Base-by-base conservation (phyloP, 1,140 invertebrate genomes). In the Pachypsylla venusta region DNA sequence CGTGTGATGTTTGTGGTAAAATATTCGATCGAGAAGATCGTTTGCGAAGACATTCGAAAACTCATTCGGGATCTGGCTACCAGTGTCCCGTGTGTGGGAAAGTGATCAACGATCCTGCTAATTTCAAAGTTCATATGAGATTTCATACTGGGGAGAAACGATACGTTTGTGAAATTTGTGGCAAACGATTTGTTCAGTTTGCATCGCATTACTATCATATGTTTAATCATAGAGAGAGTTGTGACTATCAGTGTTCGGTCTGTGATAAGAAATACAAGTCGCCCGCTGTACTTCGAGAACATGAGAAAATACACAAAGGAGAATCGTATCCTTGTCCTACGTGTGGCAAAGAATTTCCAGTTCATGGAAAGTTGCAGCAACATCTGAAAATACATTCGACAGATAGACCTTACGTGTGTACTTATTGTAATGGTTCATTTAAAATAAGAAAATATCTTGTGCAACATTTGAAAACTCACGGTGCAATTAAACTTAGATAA, bases 341-440 rank as follows among this genome's bases (percentile, higher is more conserved):
- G 7, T 48, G 42, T 19, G 42, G 42, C 22, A 48, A 16, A 3
- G 22, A n/a, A 57, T 61, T 59, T 61, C 62, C 55, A 10, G 42
- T 59, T n/a, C 27, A 54, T 53, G 57, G 53, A 35, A 54, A 53
- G 56, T 58, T 64, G n/a, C 61, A 83, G 79, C 78, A 84, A 0
- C 85, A 88, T 64, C 78, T 79, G 64, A 75, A 84, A 20, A 73
- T 84, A 16, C 85, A 88, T 70, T 84, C 80, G 42, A 86, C 83
- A 16, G 82, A 85, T 30, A 85, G 85, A 62, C 87, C 87, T 0
- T 89, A 85, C 69, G 81, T 85, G 66, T 90, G 87, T 67, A 79
- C 84, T 13, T 77, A 79, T 56, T 91, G 88, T 69, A 83, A 82
- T 1, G 76, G 81, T 48, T 7, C 42, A n/a, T 48, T 48, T 19